Conservation (phyloP, 2,797 vertebrate genomes). For the Limosa lapponica region DNA sequence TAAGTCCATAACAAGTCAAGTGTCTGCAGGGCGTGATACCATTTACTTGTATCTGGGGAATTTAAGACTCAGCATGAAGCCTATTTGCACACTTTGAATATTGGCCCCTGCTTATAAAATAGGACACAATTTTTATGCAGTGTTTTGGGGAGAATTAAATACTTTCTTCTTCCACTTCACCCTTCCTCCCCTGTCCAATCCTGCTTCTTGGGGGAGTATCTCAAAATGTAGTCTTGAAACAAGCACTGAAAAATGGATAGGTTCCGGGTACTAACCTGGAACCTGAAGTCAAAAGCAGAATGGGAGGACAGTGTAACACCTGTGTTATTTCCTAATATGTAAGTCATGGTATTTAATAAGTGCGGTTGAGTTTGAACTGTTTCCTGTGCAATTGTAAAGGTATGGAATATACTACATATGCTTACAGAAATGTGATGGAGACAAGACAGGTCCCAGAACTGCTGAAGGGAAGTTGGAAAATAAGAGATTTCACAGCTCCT, state of each 20-base stretch:
- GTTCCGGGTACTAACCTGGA: background rate
- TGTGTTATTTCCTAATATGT: background rate
- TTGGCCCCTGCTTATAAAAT: background rate
- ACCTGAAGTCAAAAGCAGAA: background rate
- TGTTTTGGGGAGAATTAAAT: background rate
- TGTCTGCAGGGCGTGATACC: background rate
- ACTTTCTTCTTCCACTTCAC: background rate
- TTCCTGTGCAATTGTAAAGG: background rate
- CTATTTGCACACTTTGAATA: conserved; percentile 14
- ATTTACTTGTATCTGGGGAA: background rate
- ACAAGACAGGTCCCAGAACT: background rate
- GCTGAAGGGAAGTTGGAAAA: background rate
- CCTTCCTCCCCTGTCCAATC: background rate
- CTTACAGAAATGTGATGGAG: background rate
- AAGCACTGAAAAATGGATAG: background rate
- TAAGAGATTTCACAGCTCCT: background rate
- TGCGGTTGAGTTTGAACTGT: background rate
- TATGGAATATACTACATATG: background rate
- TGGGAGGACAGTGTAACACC: background rate
- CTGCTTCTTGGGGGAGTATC: background rate
- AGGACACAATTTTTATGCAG: background rate
- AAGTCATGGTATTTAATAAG: background rate
- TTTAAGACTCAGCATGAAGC: background rate
- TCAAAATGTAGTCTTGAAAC: background rate
- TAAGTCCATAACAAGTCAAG: background rate